Evolutionary conservation across 2,113 vertebrate species (phyloP), one percentile per base, ranked within the genome.

Genomic region (Chionodraco myersi): DNA sequence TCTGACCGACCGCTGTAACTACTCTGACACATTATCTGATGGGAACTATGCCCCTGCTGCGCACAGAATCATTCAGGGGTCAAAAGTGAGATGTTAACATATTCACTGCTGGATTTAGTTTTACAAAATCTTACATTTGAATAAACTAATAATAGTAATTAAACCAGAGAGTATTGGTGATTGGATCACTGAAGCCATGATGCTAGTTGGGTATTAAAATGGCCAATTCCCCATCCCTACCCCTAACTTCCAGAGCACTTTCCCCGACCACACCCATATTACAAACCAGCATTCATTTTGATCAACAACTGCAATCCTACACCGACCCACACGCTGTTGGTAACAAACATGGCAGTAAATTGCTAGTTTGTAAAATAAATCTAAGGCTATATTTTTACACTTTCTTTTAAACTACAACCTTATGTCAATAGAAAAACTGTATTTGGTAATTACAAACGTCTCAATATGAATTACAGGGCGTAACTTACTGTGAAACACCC

Each of bases 11-110:
- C 77, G 59, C 61, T 74, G 79, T 84, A 85, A 88, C 91, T 87
- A 88, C 65, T 84, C 66, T 75, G 12, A 3, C 58, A 65, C 59
- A 66, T 84, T 81, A 88, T 84, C 64, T 73, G 66, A 80, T 70
- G 59, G 56, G 64, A 75, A 36, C 66, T 1, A 60, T 54, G 36
- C 56, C 79, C 68, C 77, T 85, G 69, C 75, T 82, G 70, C 15
- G 36, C 23, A 36, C 48, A 49, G 48, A 81, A 63, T 61, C 6
- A 2, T 44, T 75, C 66, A n/a, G 36, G 56, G 54, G 21, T 51
- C 21, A 51, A n/a, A 64, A 83, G 16, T 68, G 1, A 63, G 45
- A 75, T 57, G 5, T 21, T 9, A 7, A 49, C 49, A 73, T 57
- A 49, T 45, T 36, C 12, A 62, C 59, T 7, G 13, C 6, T 4